Percentiles rank a stretch among this genome's conserved stretches.
Evolutionary conservation across 2,113 vertebrate genomes (phyloP).

Genomic region (Muntiacus reevesi): DNA sequence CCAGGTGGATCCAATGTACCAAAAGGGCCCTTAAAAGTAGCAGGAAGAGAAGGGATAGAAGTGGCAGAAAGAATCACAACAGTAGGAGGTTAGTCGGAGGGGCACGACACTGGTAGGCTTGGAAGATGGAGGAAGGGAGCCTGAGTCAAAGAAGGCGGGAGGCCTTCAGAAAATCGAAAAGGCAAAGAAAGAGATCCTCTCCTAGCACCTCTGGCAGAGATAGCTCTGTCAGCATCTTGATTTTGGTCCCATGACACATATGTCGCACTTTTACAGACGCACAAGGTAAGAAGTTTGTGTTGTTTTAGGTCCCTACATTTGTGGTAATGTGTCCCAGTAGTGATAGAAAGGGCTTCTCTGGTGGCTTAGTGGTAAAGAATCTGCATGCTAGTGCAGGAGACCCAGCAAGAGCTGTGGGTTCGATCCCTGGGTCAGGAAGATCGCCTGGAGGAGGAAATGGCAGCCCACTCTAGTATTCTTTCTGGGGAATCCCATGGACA

Average conservation of each 20-base stretch:
- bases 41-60: neutral
- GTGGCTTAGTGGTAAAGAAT: neutral
- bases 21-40: neutral
- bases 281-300: neutral
- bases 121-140: neutral
- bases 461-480: neutral
- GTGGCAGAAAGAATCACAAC: neutral
- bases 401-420: neutral
- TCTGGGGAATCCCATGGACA: neutral
- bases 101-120: rapidly evolving
- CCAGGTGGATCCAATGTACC: rapidly evolving
- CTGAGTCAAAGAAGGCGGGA: neutral
- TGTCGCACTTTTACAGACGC: neutral
- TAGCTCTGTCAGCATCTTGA: rapidly evolving
- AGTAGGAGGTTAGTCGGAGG: rapidly evolving
- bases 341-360: neutral
- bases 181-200: too few relatives aligned
- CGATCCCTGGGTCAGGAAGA: neutral
- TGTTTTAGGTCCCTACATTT: neutral
- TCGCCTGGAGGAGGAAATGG: neutral
- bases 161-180: neutral
- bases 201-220: rapidly evolving
- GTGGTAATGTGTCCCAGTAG: neutral
- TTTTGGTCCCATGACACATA: neutral
- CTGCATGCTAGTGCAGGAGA: neutral